These are phyloP conservation scores for Caenorhabditis auriculariae DNA, from an alignment of 2,888 invertebrate genomes.

Conservation along the genomic window DNA sequence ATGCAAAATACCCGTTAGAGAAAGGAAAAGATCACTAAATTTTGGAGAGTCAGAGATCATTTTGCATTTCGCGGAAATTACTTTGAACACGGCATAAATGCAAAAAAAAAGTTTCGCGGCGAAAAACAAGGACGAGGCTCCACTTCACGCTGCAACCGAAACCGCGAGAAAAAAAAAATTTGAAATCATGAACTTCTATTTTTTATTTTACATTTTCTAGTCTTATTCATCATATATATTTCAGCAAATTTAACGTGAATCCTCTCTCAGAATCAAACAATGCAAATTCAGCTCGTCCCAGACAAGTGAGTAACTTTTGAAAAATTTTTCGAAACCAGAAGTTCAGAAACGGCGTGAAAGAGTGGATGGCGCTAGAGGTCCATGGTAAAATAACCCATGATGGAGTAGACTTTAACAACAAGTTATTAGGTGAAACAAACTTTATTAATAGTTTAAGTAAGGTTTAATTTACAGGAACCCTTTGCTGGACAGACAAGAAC, in stretches of 20 bases:
- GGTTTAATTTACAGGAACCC: constrained; percentile 32
- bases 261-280: not conserved
- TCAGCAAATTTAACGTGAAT: constrained; percentile 1
- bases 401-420: constrained; percentile 17
- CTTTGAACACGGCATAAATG: too few species aligned
- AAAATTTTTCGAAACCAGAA: not conserved
- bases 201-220: not conserved
- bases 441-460: too few species aligned
- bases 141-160: too few species aligned
- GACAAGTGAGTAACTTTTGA: constrained; percentile 8
- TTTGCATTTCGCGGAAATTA: too few species aligned
- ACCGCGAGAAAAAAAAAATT: constrained; percentile 7
- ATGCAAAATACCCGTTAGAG: too few species aligned
- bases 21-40: too few species aligned
- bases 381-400: constrained; percentile 35
- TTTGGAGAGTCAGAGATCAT: too few species aligned
- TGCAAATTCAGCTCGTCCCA: constrained; percentile 13
- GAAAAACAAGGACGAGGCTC: too few species aligned
- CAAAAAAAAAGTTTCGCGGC: too few species aligned
- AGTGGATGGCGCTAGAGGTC: constrained; percentile 52
- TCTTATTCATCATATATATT: not conserved
- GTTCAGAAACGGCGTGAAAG: constrained; percentile 39
- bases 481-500: constrained; percentile 39
- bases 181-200: not conserved
- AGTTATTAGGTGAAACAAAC: constrained; percentile 40